Base-by-base conservation (phyloP, 92 coral and sea anemone genomes). In the Actinostola sp. region DNA sequence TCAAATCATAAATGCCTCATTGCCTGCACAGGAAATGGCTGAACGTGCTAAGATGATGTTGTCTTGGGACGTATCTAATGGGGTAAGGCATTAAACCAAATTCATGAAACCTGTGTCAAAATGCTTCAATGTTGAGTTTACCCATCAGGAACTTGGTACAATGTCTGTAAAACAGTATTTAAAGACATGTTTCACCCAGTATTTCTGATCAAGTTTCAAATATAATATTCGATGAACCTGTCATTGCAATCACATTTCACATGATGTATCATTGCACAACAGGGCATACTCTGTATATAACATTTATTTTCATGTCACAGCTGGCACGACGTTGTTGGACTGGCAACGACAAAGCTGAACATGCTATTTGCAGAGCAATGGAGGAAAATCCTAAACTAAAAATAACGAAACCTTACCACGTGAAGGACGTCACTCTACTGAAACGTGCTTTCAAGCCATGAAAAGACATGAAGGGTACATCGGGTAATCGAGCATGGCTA, bases 51-150 rank as follows among this genome's bases (percentile, higher is more conserved):
- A 76, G 31, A 44, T 71, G 65, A 88, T 95, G 92, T 53, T 92
- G 30, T 83, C 91, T 2, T 92, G 99, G 99, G 99, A 95, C 39
- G 97, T 94, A 30, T 84, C 84, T 21, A 95, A 95, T 64, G 99
- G 99, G 77, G 99, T 95, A 62, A 79, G 96, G n/a, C n/a, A n/a
- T n/a, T n/a, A n/a, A n/a, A n/a, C n/a, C n/a, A n/a, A n/a, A n/a
- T n/a, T n/a, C n/a, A n/a, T n/a, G n/a, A n/a, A n/a, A n/a, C n/a
- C n/a, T n/a, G n/a, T n/a, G n/a, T n/a, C n/a, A n/a, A n/a, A n/a
- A n/a, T n/a, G n/a, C n/a, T n/a, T n/a, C n/a, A n/a, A n/a, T n/a
- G n/a, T n/a, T n/a, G n/a, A n/a, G n/a, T n/a, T n/a, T n/a, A n/a
- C n/a, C n/a, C n/a, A n/a, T n/a, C n/a, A n/a, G n/a, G n/a, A n/a